Base-by-base conservation (phyloP, 2,113 vertebrate species). In the Eurystomus gularis region DNA sequence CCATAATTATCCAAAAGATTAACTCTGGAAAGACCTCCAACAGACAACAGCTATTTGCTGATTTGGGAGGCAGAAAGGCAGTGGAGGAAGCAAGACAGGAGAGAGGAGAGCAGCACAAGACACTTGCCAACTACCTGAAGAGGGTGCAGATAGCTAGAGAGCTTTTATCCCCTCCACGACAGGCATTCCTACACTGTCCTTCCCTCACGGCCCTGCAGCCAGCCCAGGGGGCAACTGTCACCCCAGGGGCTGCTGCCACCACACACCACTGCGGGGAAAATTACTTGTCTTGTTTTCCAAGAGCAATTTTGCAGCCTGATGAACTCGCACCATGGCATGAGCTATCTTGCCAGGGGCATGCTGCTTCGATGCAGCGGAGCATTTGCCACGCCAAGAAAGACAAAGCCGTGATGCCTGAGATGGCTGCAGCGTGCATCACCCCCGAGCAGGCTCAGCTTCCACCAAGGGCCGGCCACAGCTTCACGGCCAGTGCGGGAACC, bases 361-460 rank as follows among this genome's bases (percentile, higher is more conserved):
- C 33, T 62, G 75, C 82, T 65, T 62, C 94, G n/a, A 21, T 2
- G 9, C 39, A 35, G 61, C 1, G 12, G 29, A 71, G 65, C 8
- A 0, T 23, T 9, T 42, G 48, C 71, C 73, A 44, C 3, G 58
- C 73, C 87, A 92, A 77, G 58, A 57, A 42, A 66, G 77, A 87
- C 82, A 80, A 66, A 77, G 48, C 28, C 15, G 42, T 11, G 42
- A 42, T 42, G 42, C 42, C 42, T 42, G 42, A 0, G 61, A 60
- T 6, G 1, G 11, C 31, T 51, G 81, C 65, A 42, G 40, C 1
- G 7, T 37, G 23, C 65, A n/a, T 42, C 83, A 61, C 5, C 54
- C 37, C 18, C 2, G 13, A 55, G 17, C 0, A 3, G 54, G n/a
- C n/a, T 25, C 21, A 0, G 2, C 1, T 52, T 14, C 17, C 78